Evolutionary conservation across 2,797 vertebrate species (phyloP).

Genomic region (Myiothlypis coronata): DNA sequence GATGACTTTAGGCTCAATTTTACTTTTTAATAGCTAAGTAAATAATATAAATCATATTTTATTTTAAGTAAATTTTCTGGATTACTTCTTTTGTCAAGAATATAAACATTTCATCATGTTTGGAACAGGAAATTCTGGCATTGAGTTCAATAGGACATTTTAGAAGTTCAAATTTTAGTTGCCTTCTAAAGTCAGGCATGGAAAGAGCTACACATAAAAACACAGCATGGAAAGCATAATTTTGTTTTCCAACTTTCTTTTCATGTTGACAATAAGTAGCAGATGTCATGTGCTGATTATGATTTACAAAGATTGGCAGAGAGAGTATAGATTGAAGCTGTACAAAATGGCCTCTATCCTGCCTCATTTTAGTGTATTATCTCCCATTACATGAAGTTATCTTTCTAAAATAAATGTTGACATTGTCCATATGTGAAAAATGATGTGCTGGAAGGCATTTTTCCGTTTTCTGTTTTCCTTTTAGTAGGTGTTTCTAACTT

Average conservation of each 20-base stretch:
- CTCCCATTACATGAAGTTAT: background rate
- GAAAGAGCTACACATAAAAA: background rate
- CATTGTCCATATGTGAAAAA: background rate
- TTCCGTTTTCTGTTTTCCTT: background rate
- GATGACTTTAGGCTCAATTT: background rate
- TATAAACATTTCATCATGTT: background rate
- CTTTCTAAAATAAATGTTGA: background rate
- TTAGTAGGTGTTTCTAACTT: background rate
- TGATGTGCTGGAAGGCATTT: background rate
- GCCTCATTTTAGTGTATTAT: background rate
- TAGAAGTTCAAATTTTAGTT: background rate
- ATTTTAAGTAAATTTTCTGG: background rate
- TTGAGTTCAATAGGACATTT: background rate
- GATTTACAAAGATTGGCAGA: background rate
- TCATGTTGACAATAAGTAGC: background rate
- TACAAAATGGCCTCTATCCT: background rate
- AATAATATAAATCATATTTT: background rate
- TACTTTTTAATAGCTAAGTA: background rate
- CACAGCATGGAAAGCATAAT: background rate
- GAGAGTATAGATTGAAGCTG: background rate
- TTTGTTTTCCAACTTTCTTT: slow-evolving; percentile 11
- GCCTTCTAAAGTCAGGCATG: background rate
- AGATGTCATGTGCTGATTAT: slow-evolving; percentile 24
- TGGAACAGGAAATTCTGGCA: background rate
- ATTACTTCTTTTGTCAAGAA: background rate